Evolutionary conservation across 1,140 invertebrate species (phyloP), one percentile per base, ranked within the genome.

Genomic region (Nasonia longicornis): DNA sequence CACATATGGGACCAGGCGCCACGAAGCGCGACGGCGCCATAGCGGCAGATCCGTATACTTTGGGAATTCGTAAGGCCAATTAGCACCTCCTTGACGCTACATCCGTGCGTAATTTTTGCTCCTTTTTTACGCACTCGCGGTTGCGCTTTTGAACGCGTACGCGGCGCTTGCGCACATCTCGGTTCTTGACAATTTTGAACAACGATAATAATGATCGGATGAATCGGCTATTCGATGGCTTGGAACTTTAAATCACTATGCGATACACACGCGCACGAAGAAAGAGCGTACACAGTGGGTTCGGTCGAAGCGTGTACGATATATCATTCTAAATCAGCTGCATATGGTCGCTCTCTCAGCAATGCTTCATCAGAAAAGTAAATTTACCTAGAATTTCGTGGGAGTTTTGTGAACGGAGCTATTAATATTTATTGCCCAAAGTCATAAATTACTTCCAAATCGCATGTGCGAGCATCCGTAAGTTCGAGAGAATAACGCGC

Each of bases 1-100:
- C 87, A 89, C 84, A 86, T 89, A 87, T 89, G 86, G 86, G 84
- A 83, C 86, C 72, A 86, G 87, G 86, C 88, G 88, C 88, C 88
- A 85, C 77, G 76, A 77, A 75, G n/a, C 83, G 20, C 52, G 78
- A 78, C 86, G 88, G 89, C 88, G 88, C 89, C 89, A 87, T 77
- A 38, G 67, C 77, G 82, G 73, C 85, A 79, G 58, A 76, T 14
- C 73, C 84, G 79, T 12, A 26, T 26, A n/a, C 16, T 58, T 58
- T n/a, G 20, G 85, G 72, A 67, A 73, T 81, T 42, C 48, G 26
- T 42, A 80, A 77, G 82, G 84, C 87, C 88, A 89, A 89, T 89
- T 89, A 89, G 87, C 88, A 89, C 88, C 85, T 86, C 84, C 8
- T n/a, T 1, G 20, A 58, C 52, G 22, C 22, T 67, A 67, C 29